Evolutionary conservation across 1,140 invertebrate genomes (phyloP), one percentile per base, ranked within the genome.

Genomic region (Lepidurus packardi): DNA sequence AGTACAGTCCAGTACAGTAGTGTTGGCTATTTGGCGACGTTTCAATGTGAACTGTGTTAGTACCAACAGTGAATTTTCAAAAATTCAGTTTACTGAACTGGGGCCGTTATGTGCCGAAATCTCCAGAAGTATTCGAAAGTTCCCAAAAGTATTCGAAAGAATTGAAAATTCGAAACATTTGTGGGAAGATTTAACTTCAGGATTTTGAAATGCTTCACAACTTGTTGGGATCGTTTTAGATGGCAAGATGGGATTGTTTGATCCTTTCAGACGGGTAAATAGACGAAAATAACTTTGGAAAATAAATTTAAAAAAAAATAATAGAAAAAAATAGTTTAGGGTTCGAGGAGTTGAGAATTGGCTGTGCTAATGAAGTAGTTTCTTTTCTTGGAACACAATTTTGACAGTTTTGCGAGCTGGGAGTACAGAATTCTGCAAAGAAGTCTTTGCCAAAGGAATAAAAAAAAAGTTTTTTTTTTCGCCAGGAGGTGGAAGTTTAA

Each of bases 331-430:
- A 43, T 43, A 43, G 44, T 21, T 41, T 24, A 75, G 42, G 5
- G 53, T 6, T 16, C 25, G 34, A 9, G 34, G 25, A 43, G 41
- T 75, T 75, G 41, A 10, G 25, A 43, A 16, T 75, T 75, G 41
- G 74, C 74, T 75, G 74, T 75, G 41, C 42, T 43, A 41, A 43
- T 75, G 74, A 75, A 75, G 74, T 43, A n/a, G n/a, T 43, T 43
- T 75, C 10, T 42, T n/a, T 43, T 21, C 16, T 24, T 7, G 53
- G 16, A 73, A 24, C 24, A 73, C 53, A n/a, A 24, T 73, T 73
- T 73, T 73, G 53, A n/a, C 53, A n/a, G 5, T 16, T 16, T 24
- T 73, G 53, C 24, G 74, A 42, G 6, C 21, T 42, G 74, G 25
- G 74, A 25, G 74, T 75, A 41, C 74, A 75, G 42, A 41, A 75